Conservation (phyloP, 2,797 vertebrate species). For the Sebastiscus tertius region DNA sequence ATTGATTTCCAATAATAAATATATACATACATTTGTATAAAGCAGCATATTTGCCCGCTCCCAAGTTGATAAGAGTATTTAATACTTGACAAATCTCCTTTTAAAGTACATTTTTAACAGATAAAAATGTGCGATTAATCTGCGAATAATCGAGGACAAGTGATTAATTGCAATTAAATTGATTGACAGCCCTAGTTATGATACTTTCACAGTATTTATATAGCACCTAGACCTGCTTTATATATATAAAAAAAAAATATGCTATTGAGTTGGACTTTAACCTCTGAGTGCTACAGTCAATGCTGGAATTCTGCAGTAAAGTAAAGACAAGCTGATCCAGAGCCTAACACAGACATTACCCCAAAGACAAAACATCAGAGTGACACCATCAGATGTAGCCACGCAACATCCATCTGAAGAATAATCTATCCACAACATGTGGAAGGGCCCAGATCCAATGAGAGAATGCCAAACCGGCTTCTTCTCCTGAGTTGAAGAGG, state of each 20-base stretch:
- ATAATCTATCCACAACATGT: slow-evolving; percentile 58
- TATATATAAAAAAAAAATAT: not conserved
- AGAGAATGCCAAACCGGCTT: slow-evolving; percentile 34
- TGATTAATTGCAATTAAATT: too few relatives aligned
- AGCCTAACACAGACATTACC: slow-evolving; percentile 3
- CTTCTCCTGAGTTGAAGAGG: slow-evolving; percentile 18
- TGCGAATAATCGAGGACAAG: too few relatives aligned
- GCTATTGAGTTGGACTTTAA: not conserved
- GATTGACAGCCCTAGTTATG: too few relatives aligned
- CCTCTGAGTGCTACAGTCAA: not conserved
- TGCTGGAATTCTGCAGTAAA: not conserved
- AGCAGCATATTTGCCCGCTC: too few relatives aligned
- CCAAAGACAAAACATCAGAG: slow-evolving; percentile 23
- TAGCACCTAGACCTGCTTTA: not conserved
- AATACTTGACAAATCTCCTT: too few relatives aligned
- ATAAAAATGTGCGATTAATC: fast-evolving
- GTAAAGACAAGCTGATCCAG: not conserved
- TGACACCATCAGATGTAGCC: slow-evolving; percentile 17
- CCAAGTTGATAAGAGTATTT: fast-evolving
- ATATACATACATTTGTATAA: too few relatives aligned
- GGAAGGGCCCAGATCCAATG: slow-evolving; percentile 28
- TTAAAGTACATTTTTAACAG: too few relatives aligned
- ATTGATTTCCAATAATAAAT: too few relatives aligned
- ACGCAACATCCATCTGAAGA: slow-evolving; percentile 37
- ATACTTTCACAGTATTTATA: too few relatives aligned